phyloP scores from a whole-genome alignment of 2,113 vertebrate genomes.

The Cryptomyrus ogoouensis region DNA sequence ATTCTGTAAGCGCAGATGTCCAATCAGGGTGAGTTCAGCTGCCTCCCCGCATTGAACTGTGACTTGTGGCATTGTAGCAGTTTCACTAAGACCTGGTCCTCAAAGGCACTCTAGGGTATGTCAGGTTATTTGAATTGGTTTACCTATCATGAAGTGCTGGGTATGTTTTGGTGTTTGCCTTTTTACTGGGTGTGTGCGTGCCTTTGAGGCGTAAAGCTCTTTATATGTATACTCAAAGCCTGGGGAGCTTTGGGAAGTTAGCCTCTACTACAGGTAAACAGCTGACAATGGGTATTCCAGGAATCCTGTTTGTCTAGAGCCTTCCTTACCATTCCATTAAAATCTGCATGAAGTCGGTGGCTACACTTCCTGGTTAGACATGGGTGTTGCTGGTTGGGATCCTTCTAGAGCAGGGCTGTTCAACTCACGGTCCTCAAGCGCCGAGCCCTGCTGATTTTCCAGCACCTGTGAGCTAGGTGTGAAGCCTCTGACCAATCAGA shows the following conservation, averaged over 20 bases:
- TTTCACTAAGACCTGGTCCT: not conserved
- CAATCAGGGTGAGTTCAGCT: not conserved
- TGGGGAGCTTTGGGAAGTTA: not conserved
- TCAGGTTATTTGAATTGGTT: not conserved
- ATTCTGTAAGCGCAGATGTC: not conserved
- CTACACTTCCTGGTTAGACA: not conserved
- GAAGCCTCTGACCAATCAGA: too few relatives aligned
- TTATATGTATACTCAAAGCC: not conserved
- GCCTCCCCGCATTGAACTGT: not conserved
- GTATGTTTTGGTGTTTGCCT: not conserved
- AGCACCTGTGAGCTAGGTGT: too few relatives aligned
- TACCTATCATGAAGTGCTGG: not conserved
- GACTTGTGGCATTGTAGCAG: not conserved
- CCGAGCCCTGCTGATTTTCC: too few relatives aligned
- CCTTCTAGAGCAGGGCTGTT: not conserved
- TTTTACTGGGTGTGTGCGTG: not conserved
- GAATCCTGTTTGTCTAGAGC: not conserved
- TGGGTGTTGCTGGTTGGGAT: not conserved
- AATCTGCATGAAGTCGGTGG: not conserved
- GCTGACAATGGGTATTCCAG: not conserved
- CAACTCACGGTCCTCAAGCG: too few relatives aligned
- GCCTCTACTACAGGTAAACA: not conserved
- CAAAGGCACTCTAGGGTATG: not conserved
- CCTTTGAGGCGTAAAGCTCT: not conserved
- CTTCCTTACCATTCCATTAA: not conserved